phyloP scores from a whole-genome alignment of 2,113 vertebrate genomes.

The Marmota flaviventris region DNA sequence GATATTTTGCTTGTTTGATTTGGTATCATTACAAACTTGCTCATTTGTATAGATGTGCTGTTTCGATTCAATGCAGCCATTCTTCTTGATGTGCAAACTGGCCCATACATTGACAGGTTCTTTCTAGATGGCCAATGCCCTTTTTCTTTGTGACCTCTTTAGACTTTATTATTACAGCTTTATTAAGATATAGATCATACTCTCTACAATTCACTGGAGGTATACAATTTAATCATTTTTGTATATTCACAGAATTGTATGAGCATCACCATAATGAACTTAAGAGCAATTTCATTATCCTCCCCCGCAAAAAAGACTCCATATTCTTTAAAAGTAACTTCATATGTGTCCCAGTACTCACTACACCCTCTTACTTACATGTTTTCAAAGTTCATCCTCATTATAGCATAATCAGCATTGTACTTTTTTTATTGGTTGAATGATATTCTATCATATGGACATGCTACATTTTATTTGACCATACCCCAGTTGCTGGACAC shows the following conservation, averaged over 20 bases:
- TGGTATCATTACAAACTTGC: neutral
- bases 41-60: neutral
- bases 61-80: neutral
- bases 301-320: neutral
- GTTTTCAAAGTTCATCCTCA: neutral
- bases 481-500: neutral
- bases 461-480: neutral
- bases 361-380: neutral
- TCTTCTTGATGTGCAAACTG: neutral
- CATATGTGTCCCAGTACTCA: neutral
- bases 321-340: neutral
- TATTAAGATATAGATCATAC: neutral
- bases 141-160: neutral
- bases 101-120: neutral
- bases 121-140: neutral
- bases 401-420: neutral
- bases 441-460: neutral
- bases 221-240: neutral
- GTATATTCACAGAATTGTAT: neutral
- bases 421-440: neutral
- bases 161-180: neutral
- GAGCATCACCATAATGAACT: neutral
- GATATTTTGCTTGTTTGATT: neutral
- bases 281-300: slow-evolving; percentile 20
- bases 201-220: neutral